Evolutionary conservation across 53 echinoderm and acorn worm species (phyloP).

Genomic region (Zoroaster sp.): DNA sequence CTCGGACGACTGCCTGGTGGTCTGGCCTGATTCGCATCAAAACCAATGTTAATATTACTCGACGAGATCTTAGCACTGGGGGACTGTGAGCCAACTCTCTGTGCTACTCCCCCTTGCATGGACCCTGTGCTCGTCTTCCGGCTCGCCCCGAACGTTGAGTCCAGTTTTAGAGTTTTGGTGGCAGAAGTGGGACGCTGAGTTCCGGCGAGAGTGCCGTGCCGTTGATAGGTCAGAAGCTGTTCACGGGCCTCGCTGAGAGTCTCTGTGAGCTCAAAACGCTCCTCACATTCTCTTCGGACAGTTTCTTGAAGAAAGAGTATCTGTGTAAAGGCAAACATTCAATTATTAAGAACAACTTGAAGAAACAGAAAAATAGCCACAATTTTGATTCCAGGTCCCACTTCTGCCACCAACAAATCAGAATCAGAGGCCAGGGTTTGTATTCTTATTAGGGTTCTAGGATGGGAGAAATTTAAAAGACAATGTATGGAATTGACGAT

Average conservation of each 20-base stretch:
- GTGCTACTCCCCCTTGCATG: not conserved
- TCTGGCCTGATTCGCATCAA: conserved; percentile 17
- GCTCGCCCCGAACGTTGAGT: not conserved
- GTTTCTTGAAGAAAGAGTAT: conserved; percentile 92
- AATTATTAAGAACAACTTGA: not conserved
- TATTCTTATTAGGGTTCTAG: too few relatives aligned
- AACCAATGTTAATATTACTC: conserved; percentile 57
- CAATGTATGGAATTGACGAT: too few relatives aligned
- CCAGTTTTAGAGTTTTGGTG: conserved; percentile 7
- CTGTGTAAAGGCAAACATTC: conserved; percentile 40
- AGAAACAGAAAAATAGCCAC: not conserved
- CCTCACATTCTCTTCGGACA: conserved; percentile 89
- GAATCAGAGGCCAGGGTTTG: too few relatives aligned
- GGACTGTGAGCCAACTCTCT: not conserved
- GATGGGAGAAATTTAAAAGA: not conserved
- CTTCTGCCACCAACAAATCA: too few relatives aligned
- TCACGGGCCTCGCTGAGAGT: conserved; percentile 82
- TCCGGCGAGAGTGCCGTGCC: conserved; percentile 57
- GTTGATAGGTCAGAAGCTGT: conserved; percentile 80
- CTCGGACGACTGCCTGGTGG: conserved; percentile 5
- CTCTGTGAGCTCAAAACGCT: conserved; percentile 88
- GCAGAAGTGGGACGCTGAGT: conserved; percentile 53
- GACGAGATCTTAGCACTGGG: conserved; percentile 6
- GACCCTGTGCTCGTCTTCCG: conserved; percentile 40
- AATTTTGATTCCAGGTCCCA: not conserved